Evolutionary conservation across 2,113 vertebrate species (phyloP).

Genomic region (Pollimyrus isidori): DNA sequence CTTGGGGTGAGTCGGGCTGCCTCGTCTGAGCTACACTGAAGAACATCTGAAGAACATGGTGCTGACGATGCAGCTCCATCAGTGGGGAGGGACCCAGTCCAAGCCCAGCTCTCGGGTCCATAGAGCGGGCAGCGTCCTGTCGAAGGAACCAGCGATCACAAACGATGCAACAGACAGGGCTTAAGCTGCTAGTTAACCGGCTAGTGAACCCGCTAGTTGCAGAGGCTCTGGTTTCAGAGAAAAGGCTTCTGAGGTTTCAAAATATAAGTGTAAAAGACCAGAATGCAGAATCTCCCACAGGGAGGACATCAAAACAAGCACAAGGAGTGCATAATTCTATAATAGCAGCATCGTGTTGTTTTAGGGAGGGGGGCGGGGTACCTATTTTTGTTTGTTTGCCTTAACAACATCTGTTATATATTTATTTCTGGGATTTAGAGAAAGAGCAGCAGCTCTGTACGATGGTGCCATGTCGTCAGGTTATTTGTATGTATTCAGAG

Average conservation of each 20-base stretch:
- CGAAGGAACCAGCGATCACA: background rate
- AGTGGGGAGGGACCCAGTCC: background rate
- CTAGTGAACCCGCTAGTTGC: slow-evolving; percentile 25
- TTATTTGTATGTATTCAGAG: slow-evolving; percentile 40
- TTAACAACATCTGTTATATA: slow-evolving; percentile 43
- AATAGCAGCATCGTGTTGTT: slow-evolving; percentile 34
- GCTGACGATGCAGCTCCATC: background rate
- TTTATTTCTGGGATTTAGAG: slow-evolving; percentile 48
- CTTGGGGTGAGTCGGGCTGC: background rate
- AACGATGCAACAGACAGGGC: background rate
- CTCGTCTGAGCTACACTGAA: background rate
- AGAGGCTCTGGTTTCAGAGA: slow-evolving; percentile 29
- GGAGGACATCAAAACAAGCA: slow-evolving; percentile 46
- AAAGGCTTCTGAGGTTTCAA: slow-evolving; percentile 39
- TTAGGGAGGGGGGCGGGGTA: background rate
- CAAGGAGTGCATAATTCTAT: slow-evolving; percentile 21
- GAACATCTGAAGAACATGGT: background rate
- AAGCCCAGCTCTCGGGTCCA: background rate
- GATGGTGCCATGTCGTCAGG: slow-evolving; percentile 38
- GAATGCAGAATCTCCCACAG: slow-evolving; percentile 50
- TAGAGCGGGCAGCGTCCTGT: slow-evolving; percentile 29
- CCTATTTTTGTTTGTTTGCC: slow-evolving; percentile 46
- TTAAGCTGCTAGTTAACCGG: slow-evolving; percentile 39
- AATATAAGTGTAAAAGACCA: slow-evolving; percentile 37
- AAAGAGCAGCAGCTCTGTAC: slow-evolving; percentile 36